These are phyloP conservation scores for Cephus pulcher DNA, from an alignment of 2,888 invertebrate species.

Conservation along the genomic window DNA sequence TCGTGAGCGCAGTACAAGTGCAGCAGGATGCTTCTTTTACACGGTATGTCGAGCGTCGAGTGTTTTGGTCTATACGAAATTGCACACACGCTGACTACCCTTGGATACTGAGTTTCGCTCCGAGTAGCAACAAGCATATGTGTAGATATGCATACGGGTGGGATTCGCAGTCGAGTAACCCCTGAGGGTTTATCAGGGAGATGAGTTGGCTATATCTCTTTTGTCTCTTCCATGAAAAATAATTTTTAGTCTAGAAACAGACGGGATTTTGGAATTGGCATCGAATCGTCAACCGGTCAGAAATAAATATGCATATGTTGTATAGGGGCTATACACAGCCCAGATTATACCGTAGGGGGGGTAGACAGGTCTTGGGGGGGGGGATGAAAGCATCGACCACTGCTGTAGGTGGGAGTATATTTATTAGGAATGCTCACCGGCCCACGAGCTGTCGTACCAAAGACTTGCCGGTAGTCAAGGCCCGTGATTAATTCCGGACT, in stretches of 20 bases:
- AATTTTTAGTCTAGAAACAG: background rate
- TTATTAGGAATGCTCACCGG: background rate
- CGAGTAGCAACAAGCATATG: background rate
- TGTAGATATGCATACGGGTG: background rate
- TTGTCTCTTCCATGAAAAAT: background rate
- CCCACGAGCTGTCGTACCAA: background rate
- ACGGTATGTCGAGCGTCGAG: background rate
- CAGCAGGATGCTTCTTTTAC: background rate
- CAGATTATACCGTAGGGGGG: too few relatives aligned
- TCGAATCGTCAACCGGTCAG: background rate
- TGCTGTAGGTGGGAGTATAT: background rate
- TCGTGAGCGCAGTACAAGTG: too few relatives aligned
- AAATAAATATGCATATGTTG: background rate
- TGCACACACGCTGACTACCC: background rate
- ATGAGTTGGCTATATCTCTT: background rate
- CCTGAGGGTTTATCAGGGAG: background rate
- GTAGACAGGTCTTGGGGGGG: too few relatives aligned
- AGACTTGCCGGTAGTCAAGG: background rate
- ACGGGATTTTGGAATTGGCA: background rate
- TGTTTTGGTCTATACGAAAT: background rate
- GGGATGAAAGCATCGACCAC: background rate
- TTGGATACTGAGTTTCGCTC: background rate
- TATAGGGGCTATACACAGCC: background rate
- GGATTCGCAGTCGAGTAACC: background rate
- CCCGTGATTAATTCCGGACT: slow-evolving; percentile 1